Evolutionary conservation across 2,888 invertebrate genomes (phyloP).

Genomic region (Ochlodes sylvanus): DNA sequence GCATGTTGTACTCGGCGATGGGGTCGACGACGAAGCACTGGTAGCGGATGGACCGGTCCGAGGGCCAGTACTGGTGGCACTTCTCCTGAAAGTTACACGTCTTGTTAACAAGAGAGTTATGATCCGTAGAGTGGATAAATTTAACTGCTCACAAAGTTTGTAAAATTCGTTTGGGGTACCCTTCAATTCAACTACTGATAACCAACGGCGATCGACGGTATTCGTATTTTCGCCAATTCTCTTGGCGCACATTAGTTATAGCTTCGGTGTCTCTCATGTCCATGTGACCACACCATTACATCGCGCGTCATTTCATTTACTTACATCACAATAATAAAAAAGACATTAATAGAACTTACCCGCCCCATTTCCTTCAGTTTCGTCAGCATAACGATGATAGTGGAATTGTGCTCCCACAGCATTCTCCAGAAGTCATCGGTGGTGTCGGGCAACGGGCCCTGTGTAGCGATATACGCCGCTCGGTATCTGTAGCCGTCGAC

Average conservation of each 20-base stretch:
- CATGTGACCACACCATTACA: no score
- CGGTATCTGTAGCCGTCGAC: conserved; percentile 98
- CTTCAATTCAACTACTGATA: no score
- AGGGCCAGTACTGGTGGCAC: conserved; percentile 99
- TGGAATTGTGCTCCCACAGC: conserved; percentile 99
- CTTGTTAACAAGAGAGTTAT: no score
- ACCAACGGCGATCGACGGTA: no score
- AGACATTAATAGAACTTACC: conserved; percentile 82
- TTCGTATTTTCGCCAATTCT: no score
- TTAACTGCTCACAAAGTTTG: no score
- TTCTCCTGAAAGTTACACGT: conserved; percentile 90
- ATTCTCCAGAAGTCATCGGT: conserved; percentile 99
- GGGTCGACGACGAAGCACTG: conserved; percentile 99
- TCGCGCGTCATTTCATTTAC: no score
- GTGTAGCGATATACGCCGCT: conserved; percentile 98
- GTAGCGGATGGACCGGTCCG: conserved; percentile 98
- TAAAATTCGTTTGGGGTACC: no score
- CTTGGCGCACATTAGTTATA: no score
- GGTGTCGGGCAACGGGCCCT: conserved; percentile 98
- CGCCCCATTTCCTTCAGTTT: conserved; percentile 99
- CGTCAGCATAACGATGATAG: conserved; percentile 99
- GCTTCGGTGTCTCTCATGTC: no score
- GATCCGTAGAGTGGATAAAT: no score
- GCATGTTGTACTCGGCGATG: conserved; percentile 99
- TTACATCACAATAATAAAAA: no score